Evolutionary conservation across 30 jellyfish, hydroid and myxozoan species (phyloP), one percentile per base, ranked within the genome.

Genomic region (Sanderia malayensis): DNA sequence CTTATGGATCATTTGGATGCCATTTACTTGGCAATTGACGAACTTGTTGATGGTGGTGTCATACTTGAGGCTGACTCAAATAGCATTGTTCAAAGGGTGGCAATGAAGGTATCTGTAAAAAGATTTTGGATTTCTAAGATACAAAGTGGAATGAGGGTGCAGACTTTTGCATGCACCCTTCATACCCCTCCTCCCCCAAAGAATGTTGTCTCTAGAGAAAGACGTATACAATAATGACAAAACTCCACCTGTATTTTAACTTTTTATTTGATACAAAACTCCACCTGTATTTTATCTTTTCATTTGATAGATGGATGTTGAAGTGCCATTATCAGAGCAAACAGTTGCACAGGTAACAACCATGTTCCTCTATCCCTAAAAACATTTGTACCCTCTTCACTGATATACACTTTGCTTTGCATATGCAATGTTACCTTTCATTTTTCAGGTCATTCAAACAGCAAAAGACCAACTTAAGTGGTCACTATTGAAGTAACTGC

Each of bases 381-480:
- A 21, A 4, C 22, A 44, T 6, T 19, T 17, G n/a, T n/a, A n/a
- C n/a, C n/a, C n/a, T n/a, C n/a, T n/a, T n/a, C n/a, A n/a, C n/a
- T n/a, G n/a, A n/a, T n/a, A n/a, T n/a, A n/a, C n/a, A n/a, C n/a
- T 25, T 7, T 27, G 45, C 58, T 18, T 45, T 52, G 19, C 4
- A 31, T 6, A 6, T 44, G 7, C 19, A 13, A 11, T 24, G 19
- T 11, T 21, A 11, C 9, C 0, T 81, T 45, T 7, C 31, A 0
- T 67, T 1, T 66, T 65, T 0, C 64, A 89, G 97, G 97, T 89
- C 21, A 64, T 89, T 8, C 97, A 89, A 46, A 74, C 97, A 8
- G 97, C 97, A n/a, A 89, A 89, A 70, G 97, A 89, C 57, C 97
- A 89, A 46, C 69, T 89, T 74, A 89, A 89, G 41, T 89, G 97